Evolutionary conservation across 2,113 vertebrate species (phyloP).

Genomic region (Isurus oxyrinchus): DNA sequence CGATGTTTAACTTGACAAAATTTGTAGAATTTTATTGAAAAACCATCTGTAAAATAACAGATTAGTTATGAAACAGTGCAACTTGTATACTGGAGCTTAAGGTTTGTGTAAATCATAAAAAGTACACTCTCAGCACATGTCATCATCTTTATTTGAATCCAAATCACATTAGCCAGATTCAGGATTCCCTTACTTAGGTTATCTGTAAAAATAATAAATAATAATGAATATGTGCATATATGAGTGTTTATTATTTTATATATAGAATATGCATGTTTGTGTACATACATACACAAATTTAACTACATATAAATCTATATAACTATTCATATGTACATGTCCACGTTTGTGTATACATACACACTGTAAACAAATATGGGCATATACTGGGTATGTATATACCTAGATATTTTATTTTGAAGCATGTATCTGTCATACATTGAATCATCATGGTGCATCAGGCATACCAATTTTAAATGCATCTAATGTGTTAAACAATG

Average conservation of each 20-base stretch:
- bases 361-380: background rate
- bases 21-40: background rate
- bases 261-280: background rate
- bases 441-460: background rate
- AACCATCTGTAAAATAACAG: background rate
- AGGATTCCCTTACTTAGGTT: background rate
- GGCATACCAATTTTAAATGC: background rate
- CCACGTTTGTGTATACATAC: background rate
- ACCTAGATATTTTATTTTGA: background rate
- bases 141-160: background rate
- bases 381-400: background rate
- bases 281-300: background rate
- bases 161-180: background rate
- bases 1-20: background rate
- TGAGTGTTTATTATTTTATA: background rate
- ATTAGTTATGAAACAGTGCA: background rate
- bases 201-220: background rate
- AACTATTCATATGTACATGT: background rate
- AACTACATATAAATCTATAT: background rate
- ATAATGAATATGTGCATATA: background rate
- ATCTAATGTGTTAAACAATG: background rate
- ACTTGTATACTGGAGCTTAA: background rate
- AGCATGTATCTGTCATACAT: background rate
- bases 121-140: too few species aligned
- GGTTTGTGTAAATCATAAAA: background rate